phyloP scores from a whole-genome alignment of 1,140 invertebrate genomes.

The Mylabris phalerata region DNA sequence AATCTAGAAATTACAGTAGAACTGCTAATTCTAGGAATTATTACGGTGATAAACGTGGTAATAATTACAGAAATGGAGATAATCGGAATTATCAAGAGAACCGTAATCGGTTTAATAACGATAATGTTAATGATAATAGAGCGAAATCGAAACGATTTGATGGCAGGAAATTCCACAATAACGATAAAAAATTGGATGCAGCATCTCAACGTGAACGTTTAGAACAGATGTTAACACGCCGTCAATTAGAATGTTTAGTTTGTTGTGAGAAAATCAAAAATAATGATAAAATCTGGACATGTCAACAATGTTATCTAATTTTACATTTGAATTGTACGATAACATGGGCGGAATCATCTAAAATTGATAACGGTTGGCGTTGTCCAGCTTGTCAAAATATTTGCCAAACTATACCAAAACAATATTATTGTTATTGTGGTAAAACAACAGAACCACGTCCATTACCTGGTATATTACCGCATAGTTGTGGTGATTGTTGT shows the following conservation, averaged over 20 bases:
- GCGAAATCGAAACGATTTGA: no score
- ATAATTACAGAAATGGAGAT: slow-evolving; percentile 8
- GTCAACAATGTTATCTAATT: slow-evolving; percentile 83
- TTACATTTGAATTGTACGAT: slow-evolving; percentile 83
- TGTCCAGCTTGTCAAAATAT: slow-evolving; percentile 87
- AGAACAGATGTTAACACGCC: slow-evolving; percentile 69
- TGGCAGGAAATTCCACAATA: not conserved
- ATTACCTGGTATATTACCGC: slow-evolving; percentile 63
- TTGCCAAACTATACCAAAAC: slow-evolving; percentile 56
- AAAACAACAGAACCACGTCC: slow-evolving; percentile 58
- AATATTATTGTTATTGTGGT: slow-evolving; percentile 81
- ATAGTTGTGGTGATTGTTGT: slow-evolving; percentile 85
- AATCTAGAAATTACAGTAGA: not conserved
- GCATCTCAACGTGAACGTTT: slow-evolving; percentile 68
- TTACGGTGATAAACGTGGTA: not conserved
- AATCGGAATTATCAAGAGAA: not conserved
- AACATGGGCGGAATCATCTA: slow-evolving; percentile 83
- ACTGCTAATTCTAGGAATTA: slow-evolving; percentile 5
- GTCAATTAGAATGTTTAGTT: slow-evolving; percentile 82
- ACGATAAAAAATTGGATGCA: slow-evolving; percentile 23
- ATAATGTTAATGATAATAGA: no score
- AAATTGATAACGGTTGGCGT: slow-evolving; percentile 74
- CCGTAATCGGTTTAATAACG: no score
- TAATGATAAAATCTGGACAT: slow-evolving; percentile 80
- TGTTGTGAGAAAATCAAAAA: slow-evolving; percentile 82